Percentiles rank a stretch among this genome's conserved stretches.
Conservation (phyloP, 1,140 invertebrate genomes). For the Acyrthosiphon pisum region DNA sequence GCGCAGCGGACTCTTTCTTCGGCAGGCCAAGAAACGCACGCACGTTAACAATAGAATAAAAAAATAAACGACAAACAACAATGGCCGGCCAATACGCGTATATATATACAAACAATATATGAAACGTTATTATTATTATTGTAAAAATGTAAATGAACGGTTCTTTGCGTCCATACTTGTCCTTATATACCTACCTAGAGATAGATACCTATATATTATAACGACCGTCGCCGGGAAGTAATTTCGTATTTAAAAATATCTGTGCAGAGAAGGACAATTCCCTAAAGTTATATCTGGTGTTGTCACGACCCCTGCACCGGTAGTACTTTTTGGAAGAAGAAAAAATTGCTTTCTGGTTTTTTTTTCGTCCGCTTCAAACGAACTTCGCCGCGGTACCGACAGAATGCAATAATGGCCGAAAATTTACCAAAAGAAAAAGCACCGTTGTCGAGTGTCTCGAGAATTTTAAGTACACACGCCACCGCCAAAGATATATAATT, state of each 20-base stretch:
- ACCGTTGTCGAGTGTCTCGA: slow-evolving; percentile 10
- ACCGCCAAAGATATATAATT: slow-evolving; percentile 43
- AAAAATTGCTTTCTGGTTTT: slow-evolving; percentile 18
- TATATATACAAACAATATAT: slow-evolving; percentile 28
- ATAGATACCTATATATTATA: neutral
- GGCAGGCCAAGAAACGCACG: neutral
- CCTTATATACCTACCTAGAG: neutral
- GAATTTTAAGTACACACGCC: slow-evolving; percentile 44
- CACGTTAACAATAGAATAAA: slow-evolving; percentile 43
- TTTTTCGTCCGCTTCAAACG: neutral
- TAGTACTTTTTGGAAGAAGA: neutral
- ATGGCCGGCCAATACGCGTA: neutral
- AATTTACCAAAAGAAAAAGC: slow-evolving; percentile 42
- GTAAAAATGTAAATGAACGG: slow-evolving; percentile 40
- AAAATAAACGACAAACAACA: slow-evolving; percentile 38
- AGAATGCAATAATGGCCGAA: slow-evolving; percentile 41
- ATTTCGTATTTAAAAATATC: neutral
- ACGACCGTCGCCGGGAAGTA: neutral
- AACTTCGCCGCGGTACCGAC: neutral
- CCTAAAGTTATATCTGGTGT: neutral
- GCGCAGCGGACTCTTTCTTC: neutral
- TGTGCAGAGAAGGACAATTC: neutral
- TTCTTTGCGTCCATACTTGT: neutral
- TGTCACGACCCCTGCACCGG: neutral
- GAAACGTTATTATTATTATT: slow-evolving; percentile 40